These are phyloP conservation scores for Abrostola tripartita DNA, from an alignment of 2,888 invertebrate genomes.

Conservation along the genomic window DNA sequence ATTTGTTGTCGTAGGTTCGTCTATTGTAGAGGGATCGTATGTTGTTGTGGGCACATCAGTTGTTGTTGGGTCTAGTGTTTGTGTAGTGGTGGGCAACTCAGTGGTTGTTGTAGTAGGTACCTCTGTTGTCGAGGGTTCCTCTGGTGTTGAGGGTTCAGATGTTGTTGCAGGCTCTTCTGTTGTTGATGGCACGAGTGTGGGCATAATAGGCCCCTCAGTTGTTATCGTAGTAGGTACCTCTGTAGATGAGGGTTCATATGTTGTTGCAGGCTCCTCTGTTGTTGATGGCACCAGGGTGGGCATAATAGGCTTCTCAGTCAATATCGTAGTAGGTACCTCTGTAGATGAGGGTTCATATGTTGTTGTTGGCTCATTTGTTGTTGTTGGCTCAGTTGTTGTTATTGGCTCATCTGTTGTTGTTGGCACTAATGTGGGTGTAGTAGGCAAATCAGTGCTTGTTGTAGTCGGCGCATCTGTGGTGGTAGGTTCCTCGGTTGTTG, in stretches of 20 bases:
- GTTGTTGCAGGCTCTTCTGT: constrained; percentile 8
- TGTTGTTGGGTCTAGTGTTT: constrained; percentile 13
- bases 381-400: neutral
- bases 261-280: neutral
- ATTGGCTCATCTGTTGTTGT: too few relatives aligned
- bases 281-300: constrained; percentile 21
- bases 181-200: too few relatives aligned
- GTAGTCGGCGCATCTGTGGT: constrained; percentile 18
- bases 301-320: constrained; percentile 1
- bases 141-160: constrained; percentile 1
- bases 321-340: neutral
- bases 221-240: constrained; percentile 6
- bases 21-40: constrained; percentile 24
- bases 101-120: constrained; percentile 21
- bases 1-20: constrained; percentile 2
- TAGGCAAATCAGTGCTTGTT: too few relatives aligned
- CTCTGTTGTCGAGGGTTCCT: neutral
- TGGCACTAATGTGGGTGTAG: constrained; percentile 1
- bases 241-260: too few relatives aligned
- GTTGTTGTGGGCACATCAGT: constrained; percentile 9
- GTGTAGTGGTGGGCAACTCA: constrained; percentile 15
- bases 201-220: constrained; percentile 11
- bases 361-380: neutral
- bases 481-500: constrained; percentile 12
- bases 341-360: constrained; percentile 8